Base-by-base conservation (phyloP, 1,140 invertebrate genomes). In the Asobara japonica region DNA sequence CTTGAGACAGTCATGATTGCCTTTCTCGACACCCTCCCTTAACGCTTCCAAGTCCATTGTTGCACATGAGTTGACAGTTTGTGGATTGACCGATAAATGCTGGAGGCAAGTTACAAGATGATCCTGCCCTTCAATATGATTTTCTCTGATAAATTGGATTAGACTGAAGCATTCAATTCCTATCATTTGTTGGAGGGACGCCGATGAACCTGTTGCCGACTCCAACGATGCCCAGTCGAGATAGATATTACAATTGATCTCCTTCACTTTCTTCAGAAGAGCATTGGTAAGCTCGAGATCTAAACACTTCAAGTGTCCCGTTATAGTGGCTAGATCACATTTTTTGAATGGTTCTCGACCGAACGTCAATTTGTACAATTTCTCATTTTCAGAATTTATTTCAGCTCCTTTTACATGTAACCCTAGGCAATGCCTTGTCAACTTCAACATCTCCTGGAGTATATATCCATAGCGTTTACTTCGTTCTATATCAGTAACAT, bases 351-450 rank as follows among this genome's bases (percentile, higher is more conserved):
- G 8, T 13, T 77, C 72, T 31, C 68, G 31, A 0, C 84, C 85
- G 64, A 83, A 87, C 3, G 80, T 83, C n/a, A 87, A 29, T 31
- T 78, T 79, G 13, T 84, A 85, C 1, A 79, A 36, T 60, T 82
- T 82, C 18, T 80, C 77, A 2, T 69, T 45, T n/a, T 75, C 62
- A 2, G 6, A 0, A 7, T 65, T 60, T 0, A 76, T 1, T 11
- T 2, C 18, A 2, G 73, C n/a, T 0, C 16, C 60, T 8, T 74
- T 65, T 4, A n/a, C 62, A 18, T 74, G 56, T 2, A 10, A 73
- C 3, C 77, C 41, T 0, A 83, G 27, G 62, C 79, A 84, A 11
- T 29, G 60, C 3, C 62, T 74, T 20, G 73, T 56, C 4, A 80
- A 69, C 6, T 74, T 65, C n/a, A 87, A 30, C 2, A 84, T 60